Conservation (phyloP, 2,113 vertebrate genomes). For the Trogon surrucura region DNA sequence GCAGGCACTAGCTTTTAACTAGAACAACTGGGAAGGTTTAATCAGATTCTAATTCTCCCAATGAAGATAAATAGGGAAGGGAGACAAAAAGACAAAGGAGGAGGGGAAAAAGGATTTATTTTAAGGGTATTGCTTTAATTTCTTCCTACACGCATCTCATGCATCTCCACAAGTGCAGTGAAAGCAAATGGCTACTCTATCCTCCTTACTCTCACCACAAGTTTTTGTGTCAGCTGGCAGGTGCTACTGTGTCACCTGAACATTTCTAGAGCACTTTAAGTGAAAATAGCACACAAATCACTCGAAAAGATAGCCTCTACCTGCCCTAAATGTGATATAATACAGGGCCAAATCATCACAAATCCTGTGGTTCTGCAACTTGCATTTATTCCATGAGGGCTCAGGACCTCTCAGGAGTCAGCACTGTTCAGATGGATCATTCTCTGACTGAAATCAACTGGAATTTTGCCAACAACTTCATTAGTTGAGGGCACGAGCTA, state of each 20-base stretch:
- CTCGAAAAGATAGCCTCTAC: not conserved
- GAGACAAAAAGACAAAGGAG: not conserved
- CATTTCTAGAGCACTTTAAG: not conserved
- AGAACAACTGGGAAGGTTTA: not conserved
- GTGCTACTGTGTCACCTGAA: not conserved
- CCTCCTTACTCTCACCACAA: not conserved
- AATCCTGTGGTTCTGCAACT: not conserved
- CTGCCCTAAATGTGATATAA: not conserved
- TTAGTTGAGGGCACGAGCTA: not conserved
- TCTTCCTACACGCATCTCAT: not conserved
- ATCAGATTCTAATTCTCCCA: not conserved
- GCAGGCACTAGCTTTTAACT: not conserved
- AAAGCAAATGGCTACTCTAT: not conserved
- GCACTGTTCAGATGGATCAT: not conserved
- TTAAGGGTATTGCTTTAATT: not conserved
- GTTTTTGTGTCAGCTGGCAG: not conserved
- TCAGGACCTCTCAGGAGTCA: not conserved
- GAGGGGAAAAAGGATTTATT: fast-evolving
- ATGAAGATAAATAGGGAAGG: not conserved
- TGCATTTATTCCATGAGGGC: not conserved
- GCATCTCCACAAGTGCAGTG: not conserved
- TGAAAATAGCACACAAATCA: not conserved
- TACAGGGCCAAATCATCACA: not conserved
- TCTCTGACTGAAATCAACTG: not conserved
- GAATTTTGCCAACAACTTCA: slow-evolving; percentile 11